These are phyloP conservation scores for roundworm (Caenorhabditis elegans) DNA, from an alignment of 1,140 invertebrate genomes.

Conservation along the genomic window DNA sequence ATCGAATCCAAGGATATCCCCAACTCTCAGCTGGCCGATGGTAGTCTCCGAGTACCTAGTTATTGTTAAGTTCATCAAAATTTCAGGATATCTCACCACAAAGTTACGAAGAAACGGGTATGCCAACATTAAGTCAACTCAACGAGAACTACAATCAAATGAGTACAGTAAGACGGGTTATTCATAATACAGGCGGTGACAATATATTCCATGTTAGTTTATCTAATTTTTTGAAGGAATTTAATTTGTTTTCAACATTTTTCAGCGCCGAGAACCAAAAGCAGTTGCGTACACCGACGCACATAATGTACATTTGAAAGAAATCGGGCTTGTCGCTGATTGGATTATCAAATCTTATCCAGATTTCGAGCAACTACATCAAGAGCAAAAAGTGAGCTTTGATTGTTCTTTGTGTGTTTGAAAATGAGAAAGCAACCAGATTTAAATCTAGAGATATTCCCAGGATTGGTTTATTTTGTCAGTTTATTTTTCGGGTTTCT, in stretches of 20 bases:
- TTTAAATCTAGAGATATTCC: too few species aligned
- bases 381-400: conserved; percentile 27
- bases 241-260: background rate
- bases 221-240: background rate
- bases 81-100: background rate
- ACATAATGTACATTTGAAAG: conserved; percentile 11
- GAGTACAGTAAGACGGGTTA: conserved; percentile 25
- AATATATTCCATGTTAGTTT: conserved; percentile 32
- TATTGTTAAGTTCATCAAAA: background rate
- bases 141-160: conserved; percentile 24
- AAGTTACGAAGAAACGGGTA: conserved; percentile 4
- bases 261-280: conserved; percentile 15
- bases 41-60: background rate
- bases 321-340: conserved; percentile 35
- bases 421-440: too few species aligned
- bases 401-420: background rate
- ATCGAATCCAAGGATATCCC: background rate
- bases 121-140: conserved; percentile 20
- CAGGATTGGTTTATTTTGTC: too few species aligned
- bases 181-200: conserved; percentile 21
- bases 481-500: too few species aligned
- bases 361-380: conserved; percentile 10
- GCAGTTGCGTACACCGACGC: conserved; percentile 39
- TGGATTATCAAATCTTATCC: conserved; percentile 32
- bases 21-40: background rate